Percentiles rank a stretch among this genome's conserved stretches.
phyloP scores from a whole-genome alignment of 2,113 vertebrate species.

The Salvator merianae region DNA sequence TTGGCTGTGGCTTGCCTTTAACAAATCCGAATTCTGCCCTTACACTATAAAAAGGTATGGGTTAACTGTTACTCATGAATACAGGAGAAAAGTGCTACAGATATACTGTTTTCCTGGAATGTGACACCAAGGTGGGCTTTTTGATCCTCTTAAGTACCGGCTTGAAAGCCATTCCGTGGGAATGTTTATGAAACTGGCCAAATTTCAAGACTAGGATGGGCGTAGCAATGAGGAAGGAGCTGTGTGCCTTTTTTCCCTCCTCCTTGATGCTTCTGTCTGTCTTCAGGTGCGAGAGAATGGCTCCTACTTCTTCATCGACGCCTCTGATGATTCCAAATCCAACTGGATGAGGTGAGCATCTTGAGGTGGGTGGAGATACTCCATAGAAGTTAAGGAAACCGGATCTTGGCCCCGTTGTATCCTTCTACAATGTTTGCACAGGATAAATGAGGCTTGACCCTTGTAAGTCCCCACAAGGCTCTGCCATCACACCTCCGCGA shows the following conservation, averaged over 20 bases:
- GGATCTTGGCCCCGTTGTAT: too few relatives aligned
- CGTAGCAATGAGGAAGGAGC: neutral
- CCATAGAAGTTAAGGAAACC: too few relatives aligned
- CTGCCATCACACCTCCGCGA: neutral
- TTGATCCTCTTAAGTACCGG: too few relatives aligned
- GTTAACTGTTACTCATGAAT: neutral
- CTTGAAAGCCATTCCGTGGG: neutral
- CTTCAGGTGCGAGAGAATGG: slow-evolving; percentile 58
- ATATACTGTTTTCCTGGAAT: neutral
- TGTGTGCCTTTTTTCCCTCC: neutral
- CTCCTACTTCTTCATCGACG: slow-evolving; percentile 73
- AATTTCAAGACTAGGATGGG: too few relatives aligned
- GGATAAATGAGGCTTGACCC: neutral
- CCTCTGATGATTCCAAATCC: slow-evolving; percentile 74
- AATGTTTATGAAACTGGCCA: too few relatives aligned
- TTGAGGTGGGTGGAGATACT: neutral
- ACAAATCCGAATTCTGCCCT: neutral
- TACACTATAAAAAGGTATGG: neutral
- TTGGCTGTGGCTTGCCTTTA: neutral
- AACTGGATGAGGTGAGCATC: slow-evolving; percentile 78
- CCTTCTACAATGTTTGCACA: too few relatives aligned
- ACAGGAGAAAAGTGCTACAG: neutral
- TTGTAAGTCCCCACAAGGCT: neutral
- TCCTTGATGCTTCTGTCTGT: neutral
- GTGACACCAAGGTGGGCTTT: neutral